Evolutionary conservation across 1,140 invertebrate genomes (phyloP), one percentile per base, ranked within the genome.

Genomic region (Panagrolaimus sp.): DNA sequence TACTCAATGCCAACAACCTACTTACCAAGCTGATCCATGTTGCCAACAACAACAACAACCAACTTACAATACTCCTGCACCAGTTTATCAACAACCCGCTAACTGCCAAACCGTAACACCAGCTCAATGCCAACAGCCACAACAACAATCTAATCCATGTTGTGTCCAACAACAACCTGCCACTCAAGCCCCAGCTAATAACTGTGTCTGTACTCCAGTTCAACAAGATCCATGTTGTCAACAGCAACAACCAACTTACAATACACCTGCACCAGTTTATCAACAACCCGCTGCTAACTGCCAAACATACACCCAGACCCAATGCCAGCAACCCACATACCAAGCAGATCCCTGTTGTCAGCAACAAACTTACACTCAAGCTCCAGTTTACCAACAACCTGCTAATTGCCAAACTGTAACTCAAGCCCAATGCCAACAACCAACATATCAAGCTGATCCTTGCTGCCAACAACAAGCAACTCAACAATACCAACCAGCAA

Each of bases 81-180:
- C 51, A 27, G 51, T 16, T n/a, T n/a, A 25, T 25, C 13, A 57
- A 57, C n/a, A 48, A 48, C 47, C n/a, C n/a, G n/a, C n/a, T n/a
- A 57, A 57, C n/a, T 57, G 51, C 51, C 51, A 57, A 27, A 57
- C n/a, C 51, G n/a, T 57, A 11, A 57, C n/a, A 11, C 51, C n/a
- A 27, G 51, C 51, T n/a, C 20, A 20, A 4, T 57, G 51, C n/a
- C n/a, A n/a, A 27, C 13, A 5, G n/a, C 20, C 51, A 5, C 31
- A 38, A 38, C 51, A 57, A 27, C 51, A 57, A 23, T 23, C 9
- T 0, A 57, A 57, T 16, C 51, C 51, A 9, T 57, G 51, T 27
- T 57, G 51, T 27, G 20, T 25, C 9, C 51, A 57, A 57, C 51
- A 57, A 13, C 51, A 57, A 20, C 20, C 27, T 16, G 20, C 20